These are phyloP conservation scores for Petrocephalus sullivani DNA, from an alignment of 2,797 vertebrate genomes.

Conservation along the genomic window DNA sequence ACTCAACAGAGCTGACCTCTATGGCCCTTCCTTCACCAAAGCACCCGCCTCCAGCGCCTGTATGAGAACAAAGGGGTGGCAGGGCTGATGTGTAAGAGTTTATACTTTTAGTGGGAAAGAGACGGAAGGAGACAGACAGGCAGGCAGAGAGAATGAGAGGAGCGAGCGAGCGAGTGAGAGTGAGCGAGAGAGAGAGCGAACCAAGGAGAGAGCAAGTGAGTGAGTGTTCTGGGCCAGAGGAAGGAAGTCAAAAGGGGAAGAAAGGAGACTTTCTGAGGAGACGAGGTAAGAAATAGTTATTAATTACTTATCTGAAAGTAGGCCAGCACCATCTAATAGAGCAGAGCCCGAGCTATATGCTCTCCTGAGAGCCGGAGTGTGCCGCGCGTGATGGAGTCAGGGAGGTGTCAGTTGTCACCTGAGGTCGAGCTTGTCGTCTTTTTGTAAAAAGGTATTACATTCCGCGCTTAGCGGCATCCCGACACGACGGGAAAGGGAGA, in stretches of 20 bases:
- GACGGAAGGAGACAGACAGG: neutral
- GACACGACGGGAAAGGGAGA: neutral
- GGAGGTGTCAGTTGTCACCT: neutral
- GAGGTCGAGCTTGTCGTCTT: neutral
- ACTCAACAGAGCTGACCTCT: neutral
- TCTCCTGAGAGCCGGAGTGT: neutral
- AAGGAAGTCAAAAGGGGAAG: neutral
- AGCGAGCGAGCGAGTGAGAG: neutral
- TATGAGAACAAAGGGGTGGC: slow-evolving; percentile 1
- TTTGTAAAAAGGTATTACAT: neutral
- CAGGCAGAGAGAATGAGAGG: neutral
- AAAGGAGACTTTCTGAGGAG: slow-evolving; percentile 14
- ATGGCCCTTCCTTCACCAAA: neutral
- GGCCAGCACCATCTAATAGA: neutral
- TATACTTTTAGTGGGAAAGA: neutral
- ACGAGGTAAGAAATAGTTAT: slow-evolving; percentile 11
- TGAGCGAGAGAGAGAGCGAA: neutral
- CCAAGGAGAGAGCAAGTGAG: neutral
- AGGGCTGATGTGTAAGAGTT: neutral
- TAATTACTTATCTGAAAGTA: neutral
- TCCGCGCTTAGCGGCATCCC: neutral
- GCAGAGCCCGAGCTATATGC: neutral
- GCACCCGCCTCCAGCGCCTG: neutral
- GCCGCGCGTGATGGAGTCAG: neutral
- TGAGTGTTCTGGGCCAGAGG: neutral